Percentiles rank a stretch among this genome's conserved stretches.
Evolutionary conservation across 2,113 vertebrate species (phyloP).

Genomic region (Sialia sialis): DNA sequence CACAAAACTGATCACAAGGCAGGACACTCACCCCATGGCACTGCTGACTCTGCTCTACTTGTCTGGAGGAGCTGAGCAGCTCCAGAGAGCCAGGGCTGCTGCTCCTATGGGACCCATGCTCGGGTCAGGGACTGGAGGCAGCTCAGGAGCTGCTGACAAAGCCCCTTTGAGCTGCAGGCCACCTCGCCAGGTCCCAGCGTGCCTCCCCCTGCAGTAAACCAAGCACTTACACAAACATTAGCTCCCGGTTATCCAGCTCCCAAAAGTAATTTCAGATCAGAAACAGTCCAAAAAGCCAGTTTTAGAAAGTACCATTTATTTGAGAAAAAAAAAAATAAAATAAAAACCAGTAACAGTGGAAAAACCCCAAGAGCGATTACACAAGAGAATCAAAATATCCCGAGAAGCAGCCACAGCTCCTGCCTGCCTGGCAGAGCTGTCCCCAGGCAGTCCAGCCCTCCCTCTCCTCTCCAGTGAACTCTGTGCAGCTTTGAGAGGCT

Average conservation of each 20-base stretch:
- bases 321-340: conserved; percentile 25
- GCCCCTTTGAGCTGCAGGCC: not conserved
- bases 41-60: not conserved
- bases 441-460: not conserved
- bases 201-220: not conserved
- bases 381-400: conserved; percentile 32
- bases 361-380: conserved; percentile 38
- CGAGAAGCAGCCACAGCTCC: not conserved
- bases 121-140: not conserved
- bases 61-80: not conserved
- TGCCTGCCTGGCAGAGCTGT: not conserved
- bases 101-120: not conserved
- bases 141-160: not conserved
- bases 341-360: conserved; percentile 68
- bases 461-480: not conserved
- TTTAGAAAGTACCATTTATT: conserved; percentile 80
- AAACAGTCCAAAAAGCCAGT: not conserved
- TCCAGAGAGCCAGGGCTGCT: not conserved
- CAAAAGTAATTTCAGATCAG: not conserved
- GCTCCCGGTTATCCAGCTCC: not conserved
- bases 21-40: not conserved
- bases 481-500: not conserved
- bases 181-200: accelerated
- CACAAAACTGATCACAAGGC: not conserved
- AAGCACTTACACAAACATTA: not conserved